phyloP scores from a whole-genome alignment of 1,140 invertebrate species.

The Calephelis virginiensis region DNA sequence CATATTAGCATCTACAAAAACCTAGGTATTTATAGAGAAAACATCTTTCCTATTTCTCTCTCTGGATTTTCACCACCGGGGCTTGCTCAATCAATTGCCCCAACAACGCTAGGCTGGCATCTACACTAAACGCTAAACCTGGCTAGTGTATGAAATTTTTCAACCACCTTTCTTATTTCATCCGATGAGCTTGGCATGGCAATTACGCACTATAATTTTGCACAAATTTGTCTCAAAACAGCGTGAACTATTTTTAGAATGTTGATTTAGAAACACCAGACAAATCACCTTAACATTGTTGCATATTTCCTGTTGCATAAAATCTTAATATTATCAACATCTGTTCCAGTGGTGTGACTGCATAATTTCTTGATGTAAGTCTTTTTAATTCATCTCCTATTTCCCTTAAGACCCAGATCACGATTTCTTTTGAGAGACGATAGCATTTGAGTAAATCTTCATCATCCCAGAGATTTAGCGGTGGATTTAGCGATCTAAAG shows the following conservation, averaged over 20 bases:
- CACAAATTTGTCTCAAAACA: conserved; percentile 11
- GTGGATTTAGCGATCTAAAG: too few species aligned
- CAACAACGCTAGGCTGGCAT: background rate
- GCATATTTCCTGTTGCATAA: too few species aligned
- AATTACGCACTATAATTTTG: background rate
- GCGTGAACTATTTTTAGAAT: background rate
- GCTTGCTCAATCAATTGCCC: background rate
- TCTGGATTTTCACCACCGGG: conserved; percentile 14
- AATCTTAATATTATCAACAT: background rate
- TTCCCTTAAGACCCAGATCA: background rate
- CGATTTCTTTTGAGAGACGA: background rate
- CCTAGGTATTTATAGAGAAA: conserved; percentile 14
- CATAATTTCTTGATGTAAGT: background rate
- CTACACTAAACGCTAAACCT: too few species aligned
- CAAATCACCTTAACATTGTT: too few species aligned
- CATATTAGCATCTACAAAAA: conserved; percentile 1
- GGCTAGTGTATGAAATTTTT: background rate
- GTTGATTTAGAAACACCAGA: too few species aligned
- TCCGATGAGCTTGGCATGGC: too few species aligned
- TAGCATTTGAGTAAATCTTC: background rate
- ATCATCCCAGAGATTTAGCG: background rate
- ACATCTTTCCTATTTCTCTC: conserved; percentile 16
- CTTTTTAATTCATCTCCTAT: background rate
- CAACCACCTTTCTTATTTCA: background rate
- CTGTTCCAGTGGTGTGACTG: background rate